Evolutionary conservation across 2,888 invertebrate genomes (phyloP).

Genomic region (Lasioglossum vierecki): DNA sequence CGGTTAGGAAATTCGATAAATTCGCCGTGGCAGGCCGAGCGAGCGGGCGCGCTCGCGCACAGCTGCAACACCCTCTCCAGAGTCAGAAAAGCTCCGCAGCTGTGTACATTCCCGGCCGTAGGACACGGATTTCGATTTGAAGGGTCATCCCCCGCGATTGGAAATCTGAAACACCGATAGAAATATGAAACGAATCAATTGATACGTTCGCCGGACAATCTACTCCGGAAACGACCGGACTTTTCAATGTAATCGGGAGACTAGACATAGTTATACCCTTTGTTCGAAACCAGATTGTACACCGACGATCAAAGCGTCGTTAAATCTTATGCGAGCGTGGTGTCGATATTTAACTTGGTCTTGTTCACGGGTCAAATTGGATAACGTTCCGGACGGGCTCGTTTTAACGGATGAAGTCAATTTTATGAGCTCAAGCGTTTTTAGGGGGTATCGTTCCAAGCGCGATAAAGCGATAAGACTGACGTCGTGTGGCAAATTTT

Average conservation of each 20-base stretch:
- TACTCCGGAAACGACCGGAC: not conserved
- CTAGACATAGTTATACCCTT: not conserved
- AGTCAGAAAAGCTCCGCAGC: constrained; percentile 24
- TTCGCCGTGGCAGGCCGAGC: not conserved
- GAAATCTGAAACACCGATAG: constrained; percentile 11
- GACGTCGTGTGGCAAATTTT: not conserved
- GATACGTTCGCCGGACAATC: not conserved
- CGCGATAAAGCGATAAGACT: not conserved
- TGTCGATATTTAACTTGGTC: not conserved
- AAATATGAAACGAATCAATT: constrained; percentile 13
- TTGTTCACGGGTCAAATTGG: not conserved
- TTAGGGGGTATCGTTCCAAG: not conserved
- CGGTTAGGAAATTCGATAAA: constrained; percentile 52
- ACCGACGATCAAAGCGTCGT: not conserved
- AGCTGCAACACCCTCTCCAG: constrained; percentile 12
- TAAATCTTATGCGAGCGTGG: not conserved
- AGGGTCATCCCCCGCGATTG: not conserved
- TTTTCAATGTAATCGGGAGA: not conserved
- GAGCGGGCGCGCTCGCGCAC: not conserved
- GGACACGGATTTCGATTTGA: not conserved
- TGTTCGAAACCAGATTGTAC: not conserved
- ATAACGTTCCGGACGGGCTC: not conserved
- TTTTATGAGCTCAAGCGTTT: not conserved
- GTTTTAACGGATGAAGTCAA: not conserved
- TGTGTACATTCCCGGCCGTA: not conserved